These are phyloP conservation scores for Ooceraea biroi DNA, from an alignment of 1,140 invertebrate species.

Conservation along the genomic window DNA sequence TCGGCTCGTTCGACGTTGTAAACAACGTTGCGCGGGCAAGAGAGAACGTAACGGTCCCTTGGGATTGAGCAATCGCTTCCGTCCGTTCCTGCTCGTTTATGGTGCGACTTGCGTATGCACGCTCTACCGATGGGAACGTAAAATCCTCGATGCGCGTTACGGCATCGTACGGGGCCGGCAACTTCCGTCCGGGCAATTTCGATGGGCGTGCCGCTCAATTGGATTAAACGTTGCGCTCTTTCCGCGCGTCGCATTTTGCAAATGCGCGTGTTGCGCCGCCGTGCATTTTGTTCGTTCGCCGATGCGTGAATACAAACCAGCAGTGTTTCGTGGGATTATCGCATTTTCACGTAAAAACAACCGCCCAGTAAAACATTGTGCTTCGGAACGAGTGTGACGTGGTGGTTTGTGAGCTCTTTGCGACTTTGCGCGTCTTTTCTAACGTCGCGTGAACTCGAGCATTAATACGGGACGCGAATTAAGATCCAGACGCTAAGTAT, in stretches of 20 bases:
- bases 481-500: too few species aligned
- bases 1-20: conserved; percentile 55
- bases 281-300: not conserved
- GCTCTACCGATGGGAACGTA: conserved; percentile 25
- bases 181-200: conserved; percentile 45
- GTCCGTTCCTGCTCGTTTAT: conserved; percentile 36
- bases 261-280: not conserved
- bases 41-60: conserved; percentile 66
- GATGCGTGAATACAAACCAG: conserved; percentile 23
- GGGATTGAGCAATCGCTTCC: conserved; percentile 72
- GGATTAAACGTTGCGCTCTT: conserved; percentile 46
- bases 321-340: conserved; percentile 4
- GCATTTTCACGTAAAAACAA: not conserved
- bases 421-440: too few species aligned
- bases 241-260: conserved; percentile 6
- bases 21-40: conserved; percentile 57
- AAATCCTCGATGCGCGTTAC: conserved; percentile 32
- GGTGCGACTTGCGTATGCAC: conserved; percentile 47
- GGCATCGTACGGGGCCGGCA: not conserved
- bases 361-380: not conserved
- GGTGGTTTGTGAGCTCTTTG: too few species aligned
- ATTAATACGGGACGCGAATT: too few species aligned
- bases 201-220: conserved; percentile 45
- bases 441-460: too few species aligned
- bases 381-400: not conserved